Conservation (phyloP, 2,888 invertebrate species). For the Rhaphigaster nebulosa region DNA sequence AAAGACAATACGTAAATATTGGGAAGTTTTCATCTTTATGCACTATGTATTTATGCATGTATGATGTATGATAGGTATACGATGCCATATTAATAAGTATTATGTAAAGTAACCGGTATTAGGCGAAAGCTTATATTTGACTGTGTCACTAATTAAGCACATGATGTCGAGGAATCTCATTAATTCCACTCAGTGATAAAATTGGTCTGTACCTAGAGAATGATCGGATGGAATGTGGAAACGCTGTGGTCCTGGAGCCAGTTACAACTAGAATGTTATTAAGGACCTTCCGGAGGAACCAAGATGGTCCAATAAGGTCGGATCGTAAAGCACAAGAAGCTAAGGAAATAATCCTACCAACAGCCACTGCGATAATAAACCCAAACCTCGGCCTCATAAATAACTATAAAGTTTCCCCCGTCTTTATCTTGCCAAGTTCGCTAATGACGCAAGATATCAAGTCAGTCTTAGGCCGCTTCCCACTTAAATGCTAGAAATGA, state of each 20-base stretch:
- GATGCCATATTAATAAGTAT: too few species aligned
- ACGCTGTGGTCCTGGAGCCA: background rate
- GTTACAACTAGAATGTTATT: conserved; percentile 29
- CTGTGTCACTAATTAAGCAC: too few species aligned
- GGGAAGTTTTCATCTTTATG: too few species aligned
- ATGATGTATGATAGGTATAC: too few species aligned
- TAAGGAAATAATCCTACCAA: conserved; percentile 12
- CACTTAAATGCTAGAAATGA: background rate
- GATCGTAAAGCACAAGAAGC: conserved; percentile 10
- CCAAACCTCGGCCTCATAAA: background rate
- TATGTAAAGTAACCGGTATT: too few species aligned
- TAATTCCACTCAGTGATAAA: background rate
- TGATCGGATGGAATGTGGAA: background rate
- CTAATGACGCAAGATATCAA: conserved; percentile 45
- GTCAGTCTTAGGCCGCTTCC: background rate
- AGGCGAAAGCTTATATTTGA: too few species aligned
- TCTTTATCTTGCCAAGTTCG: background rate
- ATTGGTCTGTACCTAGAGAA: background rate
- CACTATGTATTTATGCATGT: too few species aligned
- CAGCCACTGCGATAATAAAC: conserved; percentile 10
- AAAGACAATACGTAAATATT: too few species aligned
- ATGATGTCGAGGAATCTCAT: background rate
- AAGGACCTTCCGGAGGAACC: background rate
- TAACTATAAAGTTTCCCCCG: conserved; percentile 34
- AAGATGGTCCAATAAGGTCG: conserved; percentile 13